Conservation (phyloP, 2,113 vertebrate genomes). For the Noturus placidus region DNA sequence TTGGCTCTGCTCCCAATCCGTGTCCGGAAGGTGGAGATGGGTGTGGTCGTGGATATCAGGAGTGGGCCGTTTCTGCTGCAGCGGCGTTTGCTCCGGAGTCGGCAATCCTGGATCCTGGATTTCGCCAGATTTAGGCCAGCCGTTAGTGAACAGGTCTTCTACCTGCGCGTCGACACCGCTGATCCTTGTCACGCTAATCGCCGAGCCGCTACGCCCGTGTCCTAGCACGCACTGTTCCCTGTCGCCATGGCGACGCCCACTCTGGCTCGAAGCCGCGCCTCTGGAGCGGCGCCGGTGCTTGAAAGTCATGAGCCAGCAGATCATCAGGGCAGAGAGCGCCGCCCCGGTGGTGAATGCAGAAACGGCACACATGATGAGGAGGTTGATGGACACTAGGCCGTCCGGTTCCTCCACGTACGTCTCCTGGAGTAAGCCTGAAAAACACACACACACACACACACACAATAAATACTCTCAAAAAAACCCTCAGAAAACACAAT, state of each 20-base stretch:
- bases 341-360: constrained; percentile 92
- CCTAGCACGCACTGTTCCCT: constrained; percentile 87
- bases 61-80: constrained; percentile 86
- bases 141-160: constrained; percentile 82
- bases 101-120: constrained; percentile 85
- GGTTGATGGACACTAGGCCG: constrained; percentile 89
- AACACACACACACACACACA: constrained; percentile 1
- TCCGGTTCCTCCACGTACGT: constrained; percentile 89
- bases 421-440: constrained; percentile 81
- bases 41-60: constrained; percentile 59
- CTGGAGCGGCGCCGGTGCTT: constrained; percentile 79
- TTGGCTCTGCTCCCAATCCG: constrained; percentile 86
- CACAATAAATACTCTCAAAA: constrained; percentile 40
- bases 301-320: constrained; percentile 93
- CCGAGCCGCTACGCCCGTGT: constrained; percentile 81
- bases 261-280: constrained; percentile 58
- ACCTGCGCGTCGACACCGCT: constrained; percentile 75
- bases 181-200: constrained; percentile 88
- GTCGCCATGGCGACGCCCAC: constrained; percentile 81
- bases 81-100: constrained; percentile 92
- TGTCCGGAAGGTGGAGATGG: constrained; percentile 65
- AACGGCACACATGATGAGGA: constrained; percentile 89
- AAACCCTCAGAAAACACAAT: background rate
- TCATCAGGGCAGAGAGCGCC: constrained; percentile 87
- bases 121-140: constrained; percentile 83